Conservation (phyloP, 2,797 vertebrate genomes). For the Amniataba percoides region DNA sequence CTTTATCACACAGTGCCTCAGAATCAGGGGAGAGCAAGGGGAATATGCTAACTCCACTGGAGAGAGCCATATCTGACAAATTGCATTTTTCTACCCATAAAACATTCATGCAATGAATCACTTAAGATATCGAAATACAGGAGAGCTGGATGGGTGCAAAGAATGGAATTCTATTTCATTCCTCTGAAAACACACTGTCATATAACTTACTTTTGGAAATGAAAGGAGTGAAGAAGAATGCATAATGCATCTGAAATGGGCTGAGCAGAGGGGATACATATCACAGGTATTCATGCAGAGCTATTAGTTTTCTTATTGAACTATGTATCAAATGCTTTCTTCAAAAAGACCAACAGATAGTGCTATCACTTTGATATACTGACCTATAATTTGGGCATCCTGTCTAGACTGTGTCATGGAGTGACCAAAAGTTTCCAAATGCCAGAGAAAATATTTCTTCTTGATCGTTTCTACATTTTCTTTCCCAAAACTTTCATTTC, state of each 20-base stretch:
- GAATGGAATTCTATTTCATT: constrained; percentile 63
- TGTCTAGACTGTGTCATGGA: constrained; percentile 36
- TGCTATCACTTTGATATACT: constrained; percentile 46
- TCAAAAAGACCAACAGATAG: constrained; percentile 57
- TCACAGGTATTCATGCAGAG: constrained; percentile 55
- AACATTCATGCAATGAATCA: constrained; percentile 78
- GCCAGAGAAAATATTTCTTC: neutral
- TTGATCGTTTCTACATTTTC: neutral
- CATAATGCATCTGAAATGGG: constrained; percentile 59
- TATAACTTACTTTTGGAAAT: constrained; percentile 65
- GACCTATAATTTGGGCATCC: constrained; percentile 40
- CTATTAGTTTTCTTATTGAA: constrained; percentile 63
- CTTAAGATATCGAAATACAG: constrained; percentile 71
- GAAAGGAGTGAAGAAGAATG: constrained; percentile 54
- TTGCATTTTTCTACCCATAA: constrained; percentile 68
- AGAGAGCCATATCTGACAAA: constrained; percentile 57
- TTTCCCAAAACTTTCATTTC: neutral
- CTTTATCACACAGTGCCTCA: constrained; percentile 37
- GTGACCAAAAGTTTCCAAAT: constrained; percentile 29
- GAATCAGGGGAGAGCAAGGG: constrained; percentile 36
- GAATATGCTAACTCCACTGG: constrained; percentile 46
- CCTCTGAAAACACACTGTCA: constrained; percentile 63
- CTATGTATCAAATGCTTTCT: constrained; percentile 55
- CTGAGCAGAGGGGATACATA: constrained; percentile 45
- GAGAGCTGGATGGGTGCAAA: constrained; percentile 36